These are phyloP conservation scores for Panzeria rudis DNA, from an alignment of 2,888 invertebrate genomes.

Conservation along the genomic window DNA sequence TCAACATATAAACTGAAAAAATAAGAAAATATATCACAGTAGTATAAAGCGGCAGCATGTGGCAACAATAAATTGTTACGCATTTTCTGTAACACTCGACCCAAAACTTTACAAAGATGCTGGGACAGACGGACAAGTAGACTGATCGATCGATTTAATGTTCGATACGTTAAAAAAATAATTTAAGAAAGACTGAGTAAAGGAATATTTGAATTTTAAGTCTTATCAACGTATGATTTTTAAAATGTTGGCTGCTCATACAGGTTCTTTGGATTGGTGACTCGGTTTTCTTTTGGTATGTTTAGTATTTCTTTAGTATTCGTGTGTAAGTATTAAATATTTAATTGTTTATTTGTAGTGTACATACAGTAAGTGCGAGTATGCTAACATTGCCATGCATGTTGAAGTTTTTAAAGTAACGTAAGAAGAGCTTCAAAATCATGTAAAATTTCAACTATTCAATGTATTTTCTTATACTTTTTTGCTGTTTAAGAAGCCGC, in stretches of 20 bases:
- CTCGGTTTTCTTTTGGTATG: neutral
- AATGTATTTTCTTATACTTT: constrained; percentile 33
- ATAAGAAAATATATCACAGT: neutral
- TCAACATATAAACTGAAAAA: constrained; percentile 3
- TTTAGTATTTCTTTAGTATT: neutral
- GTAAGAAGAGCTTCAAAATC: constrained; percentile 68
- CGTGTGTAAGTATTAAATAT: neutral
- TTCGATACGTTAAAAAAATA: neutral
- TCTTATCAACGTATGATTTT: constrained; percentile 27
- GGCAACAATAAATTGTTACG: constrained; percentile 66
- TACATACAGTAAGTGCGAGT: constrained; percentile 6
- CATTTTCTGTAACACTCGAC: constrained; percentile 66
- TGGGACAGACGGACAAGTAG: neutral
- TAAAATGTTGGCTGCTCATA: neutral
- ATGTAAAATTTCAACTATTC: constrained; percentile 59
- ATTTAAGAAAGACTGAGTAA: constrained; percentile 22
- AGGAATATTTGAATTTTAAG: constrained; percentile 40
- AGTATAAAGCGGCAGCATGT: constrained; percentile 17
- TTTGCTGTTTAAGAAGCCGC: constrained; percentile 63
- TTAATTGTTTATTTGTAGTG: constrained; percentile 25
- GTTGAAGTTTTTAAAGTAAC: constrained; percentile 52
- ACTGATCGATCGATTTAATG: neutral
- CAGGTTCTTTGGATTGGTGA: constrained; percentile 1
- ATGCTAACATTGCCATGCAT: constrained; percentile 47
- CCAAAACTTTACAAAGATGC: constrained; percentile 32